Conservation (phyloP, 1,140 invertebrate genomes). For the Philopotamus ludificatus region DNA sequence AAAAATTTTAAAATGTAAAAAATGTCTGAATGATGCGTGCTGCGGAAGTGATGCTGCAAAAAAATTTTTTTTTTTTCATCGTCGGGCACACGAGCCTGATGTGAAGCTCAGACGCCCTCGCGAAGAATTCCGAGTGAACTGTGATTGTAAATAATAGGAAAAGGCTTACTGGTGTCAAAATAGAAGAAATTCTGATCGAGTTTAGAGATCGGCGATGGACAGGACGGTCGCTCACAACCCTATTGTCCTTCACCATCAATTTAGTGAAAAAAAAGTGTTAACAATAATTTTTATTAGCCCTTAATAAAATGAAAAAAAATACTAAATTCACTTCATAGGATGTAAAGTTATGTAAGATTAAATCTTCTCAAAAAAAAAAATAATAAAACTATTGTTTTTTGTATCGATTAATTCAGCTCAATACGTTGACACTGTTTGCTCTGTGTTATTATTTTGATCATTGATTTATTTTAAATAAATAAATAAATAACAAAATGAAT, state of each 20-base stretch:
- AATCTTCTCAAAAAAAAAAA: constrained; percentile 27
- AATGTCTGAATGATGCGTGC: constrained; percentile 34
- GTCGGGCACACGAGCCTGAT: constrained; percentile 3
- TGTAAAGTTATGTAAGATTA: constrained; percentile 28
- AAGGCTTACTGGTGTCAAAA: constrained; percentile 29
- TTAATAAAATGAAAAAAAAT: constrained; percentile 25
- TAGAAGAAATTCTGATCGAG: constrained; percentile 25
- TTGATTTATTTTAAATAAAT: too few species aligned
- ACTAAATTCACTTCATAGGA: constrained; percentile 35
- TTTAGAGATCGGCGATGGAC: constrained; percentile 28
- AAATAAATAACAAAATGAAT: too few species aligned
- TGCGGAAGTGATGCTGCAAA: constrained; percentile 23
- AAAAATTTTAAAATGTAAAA: constrained; percentile 32
- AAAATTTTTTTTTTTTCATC: constrained; percentile 20
- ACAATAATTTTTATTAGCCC: constrained; percentile 41
- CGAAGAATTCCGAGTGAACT: constrained; percentile 33
- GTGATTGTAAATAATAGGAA: constrained; percentile 41
- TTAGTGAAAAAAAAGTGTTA: constrained; percentile 35
- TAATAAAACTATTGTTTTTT: too few species aligned
- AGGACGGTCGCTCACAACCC: constrained; percentile 14
- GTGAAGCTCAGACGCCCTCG: too few species aligned
- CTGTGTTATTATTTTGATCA: not conserved
- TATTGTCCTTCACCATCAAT: constrained; percentile 27
- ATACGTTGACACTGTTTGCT: not conserved
- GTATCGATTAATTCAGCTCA: not conserved